These are phyloP conservation scores for Antidorcas marsupialis DNA, from an alignment of 2,113 vertebrate species.

Conservation along the genomic window DNA sequence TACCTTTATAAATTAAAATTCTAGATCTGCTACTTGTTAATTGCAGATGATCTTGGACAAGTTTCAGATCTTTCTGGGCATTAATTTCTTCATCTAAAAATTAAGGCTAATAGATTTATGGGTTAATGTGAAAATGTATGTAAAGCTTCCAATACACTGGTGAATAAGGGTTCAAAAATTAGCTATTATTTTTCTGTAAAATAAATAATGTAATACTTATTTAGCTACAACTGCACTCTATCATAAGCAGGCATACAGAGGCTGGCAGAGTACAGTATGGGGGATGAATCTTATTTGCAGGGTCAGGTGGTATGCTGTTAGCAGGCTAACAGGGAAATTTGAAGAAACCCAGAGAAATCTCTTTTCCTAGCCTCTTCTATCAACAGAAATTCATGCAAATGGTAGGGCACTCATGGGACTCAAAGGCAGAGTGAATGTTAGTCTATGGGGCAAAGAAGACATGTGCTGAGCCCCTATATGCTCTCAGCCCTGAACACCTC, in stretches of 20 bases:
- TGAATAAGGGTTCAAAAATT: background rate
- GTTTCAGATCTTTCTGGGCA: background rate
- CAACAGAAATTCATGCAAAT: background rate
- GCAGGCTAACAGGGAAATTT: background rate
- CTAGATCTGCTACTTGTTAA: background rate
- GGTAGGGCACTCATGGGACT: background rate
- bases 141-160: background rate
- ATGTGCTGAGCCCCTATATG: background rate
- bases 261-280: background rate
- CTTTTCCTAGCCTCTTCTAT: conserved; percentile 20
- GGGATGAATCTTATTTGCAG: background rate
- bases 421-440: conserved; percentile 8
- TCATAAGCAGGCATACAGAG: background rate
- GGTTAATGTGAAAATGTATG: background rate
- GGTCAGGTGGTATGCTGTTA: background rate
- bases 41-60: background rate
- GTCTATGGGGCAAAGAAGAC: conserved; percentile 32
- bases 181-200: background rate
- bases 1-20: conserved; percentile 1
- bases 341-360: background rate
- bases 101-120: background rate
- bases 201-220: background rate
- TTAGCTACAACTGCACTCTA: background rate
- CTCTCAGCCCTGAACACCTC: conserved; percentile 41
- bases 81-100: conserved; percentile 13